Conservation (phyloP, 2,113 vertebrate genomes). For the Crotalus viridis region DNA sequence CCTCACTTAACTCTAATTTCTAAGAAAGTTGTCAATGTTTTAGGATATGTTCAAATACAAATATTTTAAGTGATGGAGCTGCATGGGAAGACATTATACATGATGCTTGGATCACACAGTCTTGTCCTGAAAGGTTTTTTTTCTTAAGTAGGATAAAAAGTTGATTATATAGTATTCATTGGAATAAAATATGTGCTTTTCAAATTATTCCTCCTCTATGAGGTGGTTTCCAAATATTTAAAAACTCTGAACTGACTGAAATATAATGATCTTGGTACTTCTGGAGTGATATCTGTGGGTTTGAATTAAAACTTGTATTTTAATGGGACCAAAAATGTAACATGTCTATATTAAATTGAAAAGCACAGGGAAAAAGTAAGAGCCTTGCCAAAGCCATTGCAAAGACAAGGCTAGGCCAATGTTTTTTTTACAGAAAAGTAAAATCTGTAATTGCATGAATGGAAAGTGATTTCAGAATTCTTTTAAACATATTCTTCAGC, state of each 20-base stretch:
- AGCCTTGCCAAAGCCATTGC: neutral
- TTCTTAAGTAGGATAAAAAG: neutral
- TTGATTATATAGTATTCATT: neutral
- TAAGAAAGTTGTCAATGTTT: neutral
- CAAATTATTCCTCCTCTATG: neutral
- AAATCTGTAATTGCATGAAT: neutral
- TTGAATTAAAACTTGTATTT: neutral
- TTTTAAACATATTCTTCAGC: conserved; percentile 68
- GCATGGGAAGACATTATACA: neutral
- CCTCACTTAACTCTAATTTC: neutral
- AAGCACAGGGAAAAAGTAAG: neutral
- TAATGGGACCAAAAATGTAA: neutral
- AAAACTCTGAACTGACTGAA: neutral
- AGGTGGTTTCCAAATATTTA: neutral
- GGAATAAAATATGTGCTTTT: neutral
- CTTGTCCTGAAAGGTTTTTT: neutral
- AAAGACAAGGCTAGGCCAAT: neutral
- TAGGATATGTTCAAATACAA: no score
- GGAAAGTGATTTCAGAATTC: neutral
- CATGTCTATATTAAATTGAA: neutral
- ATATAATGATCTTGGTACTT: neutral
- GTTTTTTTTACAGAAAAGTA: neutral
- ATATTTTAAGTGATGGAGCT: neutral
- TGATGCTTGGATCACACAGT: neutral
- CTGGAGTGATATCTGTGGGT: neutral